A percentile compares a stretch with the other conserved stretches of the same genome.
Evolutionary conservation across 2,888 invertebrate genomes (phyloP).

Genomic region (Lamellibrachia satsuma): DNA sequence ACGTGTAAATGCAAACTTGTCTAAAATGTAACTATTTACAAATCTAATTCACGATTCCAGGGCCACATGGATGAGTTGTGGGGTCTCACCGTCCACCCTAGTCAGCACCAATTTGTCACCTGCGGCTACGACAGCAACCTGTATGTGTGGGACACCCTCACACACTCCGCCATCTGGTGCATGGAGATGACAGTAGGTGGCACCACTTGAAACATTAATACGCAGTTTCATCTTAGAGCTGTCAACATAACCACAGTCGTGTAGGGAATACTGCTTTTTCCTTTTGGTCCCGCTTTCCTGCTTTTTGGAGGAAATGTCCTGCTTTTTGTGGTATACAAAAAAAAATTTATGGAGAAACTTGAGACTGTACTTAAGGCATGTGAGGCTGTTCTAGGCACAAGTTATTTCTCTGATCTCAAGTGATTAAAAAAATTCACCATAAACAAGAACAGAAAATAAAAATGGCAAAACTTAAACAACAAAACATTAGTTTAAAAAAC

Average conservation of each 20-base stretch:
- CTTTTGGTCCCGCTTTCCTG: no score
- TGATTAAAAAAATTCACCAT: no score
- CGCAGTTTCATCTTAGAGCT: not conserved
- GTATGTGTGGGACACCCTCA: conserved; percentile 85
- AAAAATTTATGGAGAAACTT: no score
- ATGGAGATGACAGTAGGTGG: conserved; percentile 80
- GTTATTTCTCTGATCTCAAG: no score
- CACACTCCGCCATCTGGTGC: conserved; percentile 88
- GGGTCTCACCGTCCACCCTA: conserved; percentile 85
- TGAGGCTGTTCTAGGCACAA: no score
- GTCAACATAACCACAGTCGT: not conserved
- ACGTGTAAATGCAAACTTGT: not conserved
- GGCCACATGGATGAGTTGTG: conserved; percentile 91
- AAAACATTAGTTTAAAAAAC: no score
- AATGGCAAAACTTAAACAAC: no score
- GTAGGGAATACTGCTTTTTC: no score
- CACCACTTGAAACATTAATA: not conserved
- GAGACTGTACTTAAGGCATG: no score
- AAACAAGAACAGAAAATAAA: no score
- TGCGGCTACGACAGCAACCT: conserved; percentile 68
- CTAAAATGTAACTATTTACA: not conserved
- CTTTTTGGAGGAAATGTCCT: no score
- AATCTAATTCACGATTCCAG: conserved; percentile 46
- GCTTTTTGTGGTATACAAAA: no score
- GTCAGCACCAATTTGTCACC: conserved; percentile 84